Evolutionary conservation across 2,797 vertebrate genomes (phyloP).

Genomic region (Neosilurus mollespiculum): DNA sequence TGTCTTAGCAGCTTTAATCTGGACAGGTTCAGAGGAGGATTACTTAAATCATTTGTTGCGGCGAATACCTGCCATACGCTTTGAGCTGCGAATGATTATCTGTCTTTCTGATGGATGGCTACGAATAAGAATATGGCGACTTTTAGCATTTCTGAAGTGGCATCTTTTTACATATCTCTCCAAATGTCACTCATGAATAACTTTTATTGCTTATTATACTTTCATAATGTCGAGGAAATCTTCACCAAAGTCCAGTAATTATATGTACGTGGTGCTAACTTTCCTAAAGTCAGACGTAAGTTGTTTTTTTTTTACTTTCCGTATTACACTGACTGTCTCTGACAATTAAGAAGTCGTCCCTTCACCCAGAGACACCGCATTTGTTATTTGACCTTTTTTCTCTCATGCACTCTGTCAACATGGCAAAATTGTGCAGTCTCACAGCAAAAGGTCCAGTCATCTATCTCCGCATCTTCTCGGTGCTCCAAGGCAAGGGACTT

Average conservation of each 20-base stretch:
- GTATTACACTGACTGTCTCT: neutral
- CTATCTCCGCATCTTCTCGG: constrained; percentile 21
- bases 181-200: constrained; percentile 11
- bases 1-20: constrained; percentile 25
- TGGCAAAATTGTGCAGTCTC: constrained; percentile 30
- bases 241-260: neutral
- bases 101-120: constrained; percentile 34
- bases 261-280: neutral
- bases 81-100: constrained; percentile 34
- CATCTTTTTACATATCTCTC: constrained; percentile 11
- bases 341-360: constrained; percentile 19
- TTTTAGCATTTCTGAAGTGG: constrained; percentile 6
- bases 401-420: constrained; percentile 27
- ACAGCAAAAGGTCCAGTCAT: constrained; percentile 38
- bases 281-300: neutral
- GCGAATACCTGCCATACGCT: constrained; percentile 12
- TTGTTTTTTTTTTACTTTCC: neutral
- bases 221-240: neutral
- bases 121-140: neutral
- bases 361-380: constrained; percentile 3
- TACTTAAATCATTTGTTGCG: constrained; percentile 30
- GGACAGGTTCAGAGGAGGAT: constrained; percentile 31
- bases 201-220: constrained; percentile 15
- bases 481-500: constrained; percentile 8
- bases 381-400: constrained; percentile 34